These are phyloP conservation scores for Coregonus sp. DNA, from an alignment of 2,797 vertebrate genomes.

Conservation along the genomic window DNA sequence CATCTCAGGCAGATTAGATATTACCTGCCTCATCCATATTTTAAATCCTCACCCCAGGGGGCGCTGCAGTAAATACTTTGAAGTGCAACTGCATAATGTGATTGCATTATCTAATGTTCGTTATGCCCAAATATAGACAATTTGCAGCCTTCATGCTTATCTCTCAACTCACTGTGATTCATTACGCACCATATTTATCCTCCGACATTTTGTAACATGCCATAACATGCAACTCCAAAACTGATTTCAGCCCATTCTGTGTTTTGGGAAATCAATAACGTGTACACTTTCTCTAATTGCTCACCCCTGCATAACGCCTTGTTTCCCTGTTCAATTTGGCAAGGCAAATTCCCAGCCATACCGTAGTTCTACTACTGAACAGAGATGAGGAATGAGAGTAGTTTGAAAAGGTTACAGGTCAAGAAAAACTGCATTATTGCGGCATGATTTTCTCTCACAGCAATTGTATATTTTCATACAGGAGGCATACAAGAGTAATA, in stretches of 20 bases:
- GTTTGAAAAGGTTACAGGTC: neutral
- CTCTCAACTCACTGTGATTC: slow-evolving; percentile 69
- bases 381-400: too few species aligned
- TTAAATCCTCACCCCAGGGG: slow-evolving; percentile 68
- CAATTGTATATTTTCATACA: neutral
- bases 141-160: slow-evolving; percentile 69
- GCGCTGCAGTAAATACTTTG: slow-evolving; percentile 75
- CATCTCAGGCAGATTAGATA: slow-evolving; percentile 72
- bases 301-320: neutral
- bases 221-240: neutral
- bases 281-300: neutral
- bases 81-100: slow-evolving; percentile 72
- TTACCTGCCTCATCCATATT: slow-evolving; percentile 71
- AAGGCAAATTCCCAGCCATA: too few species aligned
- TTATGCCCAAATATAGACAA: slow-evolving; percentile 70
- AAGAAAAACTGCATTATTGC: neutral
- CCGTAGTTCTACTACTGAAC: too few species aligned
- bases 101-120: slow-evolving; percentile 69
- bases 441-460: neutral
- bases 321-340: too few species aligned
- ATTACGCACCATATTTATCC: slow-evolving; percentile 48
- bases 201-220: slow-evolving; percentile 1
- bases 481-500: too few species aligned
- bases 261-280: too few species aligned
- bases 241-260: neutral